Conservation (phyloP, 2,797 vertebrate species). For the Botia almorhae region DNA sequence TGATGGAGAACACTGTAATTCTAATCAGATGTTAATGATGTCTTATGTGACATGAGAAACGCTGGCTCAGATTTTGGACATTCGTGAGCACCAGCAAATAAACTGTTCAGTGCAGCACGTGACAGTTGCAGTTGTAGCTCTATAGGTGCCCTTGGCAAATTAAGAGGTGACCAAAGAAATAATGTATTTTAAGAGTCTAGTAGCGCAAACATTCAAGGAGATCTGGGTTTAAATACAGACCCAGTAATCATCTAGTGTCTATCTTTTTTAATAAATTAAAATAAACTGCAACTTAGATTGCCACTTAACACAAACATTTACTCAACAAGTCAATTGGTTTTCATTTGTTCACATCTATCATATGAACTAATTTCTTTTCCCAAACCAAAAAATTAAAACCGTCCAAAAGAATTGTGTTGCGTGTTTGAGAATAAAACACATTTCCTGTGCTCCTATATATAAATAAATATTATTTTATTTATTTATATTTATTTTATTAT, state of each 20-base stretch:
- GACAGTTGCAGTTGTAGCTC: too few relatives aligned
- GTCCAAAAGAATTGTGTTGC: constrained; percentile 9
- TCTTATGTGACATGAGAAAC: constrained; percentile 9
- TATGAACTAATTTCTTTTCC: constrained; percentile 6
- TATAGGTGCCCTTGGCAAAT: neutral
- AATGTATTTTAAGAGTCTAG: neutral
- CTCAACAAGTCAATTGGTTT: neutral
- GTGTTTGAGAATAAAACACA: neutral
- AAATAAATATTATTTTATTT: neutral
- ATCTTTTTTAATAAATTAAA: too few relatives aligned
- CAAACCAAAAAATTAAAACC: neutral
- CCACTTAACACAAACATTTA: neutral
- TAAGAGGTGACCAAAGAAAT: too few relatives aligned
- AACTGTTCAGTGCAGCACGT: neutral
- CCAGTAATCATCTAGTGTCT: too few relatives aligned
- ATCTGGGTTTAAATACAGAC: too few relatives aligned
- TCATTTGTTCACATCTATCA: neutral
- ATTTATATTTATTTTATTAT: too few relatives aligned
- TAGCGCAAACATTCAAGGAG: too few relatives aligned
- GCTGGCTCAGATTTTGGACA: neutral
- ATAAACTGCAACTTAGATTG: too few relatives aligned
- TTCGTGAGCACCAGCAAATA: constrained; percentile 7
- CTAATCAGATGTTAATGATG: constrained; percentile 32
- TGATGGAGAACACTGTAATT: neutral
- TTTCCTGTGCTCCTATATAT: neutral